Evolutionary conservation across 1,140 invertebrate genomes (phyloP), one percentile per base, ranked within the genome.

Genomic region (Archivesica marissinica): DNA sequence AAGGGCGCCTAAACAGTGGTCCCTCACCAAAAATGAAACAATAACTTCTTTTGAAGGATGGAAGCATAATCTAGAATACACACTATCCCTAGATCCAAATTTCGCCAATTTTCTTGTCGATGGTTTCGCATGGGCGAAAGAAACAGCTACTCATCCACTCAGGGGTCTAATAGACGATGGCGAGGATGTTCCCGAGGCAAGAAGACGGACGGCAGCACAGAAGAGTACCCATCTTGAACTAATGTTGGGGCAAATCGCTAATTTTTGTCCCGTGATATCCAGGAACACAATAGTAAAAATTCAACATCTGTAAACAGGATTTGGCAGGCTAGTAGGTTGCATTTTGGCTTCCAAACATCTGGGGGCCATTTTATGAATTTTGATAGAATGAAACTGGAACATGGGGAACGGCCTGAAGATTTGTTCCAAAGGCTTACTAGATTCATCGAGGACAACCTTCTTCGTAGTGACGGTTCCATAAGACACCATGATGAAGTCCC

Each of bases 401-500:
- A 17, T 20, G 52, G 52, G 28, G 52, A 56, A 20, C 6, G 52
- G 6, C 52, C 52, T 23, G 52, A 9, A n/a, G 52, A 56, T 56
- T 20, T 56, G n/a, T n/a, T n/a, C n/a, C 41, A n/a, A n/a, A n/a
- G n/a, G n/a, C n/a, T n/a, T n/a, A n/a, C n/a, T n/a, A n/a, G n/a
- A n/a, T n/a, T n/a, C n/a, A n/a, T n/a, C n/a, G n/a, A 89, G 15
- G 88, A 89, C 59, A 90, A 87, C 56, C 50, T 89, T 0, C 50
- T 90, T 0, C 44, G 20, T 15, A 15, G 4, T 4, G 61, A 41
- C n/a, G 59, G 66, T 17, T 41, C 38, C 17, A 87, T 89, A 23
- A 77, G n/a, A 0, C 88, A 89, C 72, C 70, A 75, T 52, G 86
- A 80, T 3, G 74, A 44, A 25, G 11, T 72, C 1, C 61, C 81